Base-by-base conservation (phyloP, 2,113 vertebrate species). In the Baryphthengus martii region DNA sequence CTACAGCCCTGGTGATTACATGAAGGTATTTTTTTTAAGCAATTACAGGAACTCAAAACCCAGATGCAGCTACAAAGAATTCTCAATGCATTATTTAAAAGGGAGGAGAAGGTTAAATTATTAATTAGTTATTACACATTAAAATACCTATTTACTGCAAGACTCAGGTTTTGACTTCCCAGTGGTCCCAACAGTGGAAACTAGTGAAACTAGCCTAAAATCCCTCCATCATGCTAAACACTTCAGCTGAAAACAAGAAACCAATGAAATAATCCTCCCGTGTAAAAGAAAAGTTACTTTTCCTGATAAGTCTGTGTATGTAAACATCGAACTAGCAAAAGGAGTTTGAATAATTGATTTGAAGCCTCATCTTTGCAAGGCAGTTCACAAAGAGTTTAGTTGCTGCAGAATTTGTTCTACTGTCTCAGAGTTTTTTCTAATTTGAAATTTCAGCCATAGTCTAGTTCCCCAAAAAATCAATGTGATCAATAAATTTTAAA, bases 1-100 rank as follows among this genome's bases (percentile, higher is more conserved):
- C 63, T 61, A 1, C 37, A 79, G 58, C 31, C 40, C 58, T 35
- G 1, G 14, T 83, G 31, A 6, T 33, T 85, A 25, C 47, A 79
- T 8, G 5, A 62, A 66, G 63, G 74, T 45, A 67, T 65, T 83
- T 55, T n/a, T 78, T 88, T 73, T 45, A 72, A 85, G 47, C 65
- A 65, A 33, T 90, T 89, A 71, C 11, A 84, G 77, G 91, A 90
- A 67, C 52, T 78, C 47, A 90, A 88, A 92, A 37, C 47, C 31
- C n/a, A 89, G 61, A 65, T 59, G 24, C 35, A 82, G 17, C 53
- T 89, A 72, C 16, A 71, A 78, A 86, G 63, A 74, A 45, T 70
- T 84, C 68, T 52, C 26, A 52, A 47, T 89, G 16, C 17, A 75
- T 95, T 95, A 67, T 95, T 94, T 70, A 90, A 90, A 95, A 86